Conservation (phyloP, 1,140 invertebrate species). For the Drosophila eugracilis region DNA sequence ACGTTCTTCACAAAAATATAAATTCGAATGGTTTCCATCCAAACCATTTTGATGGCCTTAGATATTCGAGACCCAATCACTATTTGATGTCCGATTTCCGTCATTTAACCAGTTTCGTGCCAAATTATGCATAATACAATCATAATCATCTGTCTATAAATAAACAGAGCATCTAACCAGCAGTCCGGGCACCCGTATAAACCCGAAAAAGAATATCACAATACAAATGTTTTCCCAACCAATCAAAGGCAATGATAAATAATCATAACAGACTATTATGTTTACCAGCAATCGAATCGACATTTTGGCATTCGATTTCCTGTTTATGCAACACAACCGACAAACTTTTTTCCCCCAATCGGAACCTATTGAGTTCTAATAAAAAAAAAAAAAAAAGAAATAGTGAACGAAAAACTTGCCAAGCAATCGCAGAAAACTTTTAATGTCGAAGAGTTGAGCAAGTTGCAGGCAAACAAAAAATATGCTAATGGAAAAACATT, state of each 20-base stretch:
- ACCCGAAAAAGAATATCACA: slow-evolving; percentile 38
- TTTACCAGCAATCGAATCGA: slow-evolving; percentile 52
- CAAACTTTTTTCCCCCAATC: slow-evolving; percentile 45
- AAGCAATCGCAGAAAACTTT: slow-evolving; percentile 44
- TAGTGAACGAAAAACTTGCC: slow-evolving; percentile 37
- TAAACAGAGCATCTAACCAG: slow-evolving; percentile 34
- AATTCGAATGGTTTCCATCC: slow-evolving; percentile 18
- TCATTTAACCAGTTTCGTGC: slow-evolving; percentile 59
- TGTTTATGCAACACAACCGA: slow-evolving; percentile 67
- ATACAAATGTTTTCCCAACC: slow-evolving; percentile 61
- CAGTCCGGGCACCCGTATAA: slow-evolving; percentile 2
- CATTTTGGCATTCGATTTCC: slow-evolving; percentile 67
- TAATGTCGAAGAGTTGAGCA: slow-evolving; percentile 55
- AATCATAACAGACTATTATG: slow-evolving; percentile 57
- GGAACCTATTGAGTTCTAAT: slow-evolving; percentile 25
- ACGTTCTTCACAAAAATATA: slow-evolving; percentile 1
- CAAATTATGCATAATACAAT: slow-evolving; percentile 47
- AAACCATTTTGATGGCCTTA: slow-evolving; percentile 22
- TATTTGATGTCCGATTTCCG: slow-evolving; percentile 40
- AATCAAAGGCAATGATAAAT: slow-evolving; percentile 57
- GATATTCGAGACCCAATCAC: slow-evolving; percentile 17
- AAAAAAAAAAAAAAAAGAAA: no score
- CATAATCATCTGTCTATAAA: slow-evolving; percentile 54
- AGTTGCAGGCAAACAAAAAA: slow-evolving; percentile 39
- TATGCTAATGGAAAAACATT: slow-evolving; percentile 40